Conservation (phyloP, 2,888 invertebrate species). For the Augiades crinisus region DNA sequence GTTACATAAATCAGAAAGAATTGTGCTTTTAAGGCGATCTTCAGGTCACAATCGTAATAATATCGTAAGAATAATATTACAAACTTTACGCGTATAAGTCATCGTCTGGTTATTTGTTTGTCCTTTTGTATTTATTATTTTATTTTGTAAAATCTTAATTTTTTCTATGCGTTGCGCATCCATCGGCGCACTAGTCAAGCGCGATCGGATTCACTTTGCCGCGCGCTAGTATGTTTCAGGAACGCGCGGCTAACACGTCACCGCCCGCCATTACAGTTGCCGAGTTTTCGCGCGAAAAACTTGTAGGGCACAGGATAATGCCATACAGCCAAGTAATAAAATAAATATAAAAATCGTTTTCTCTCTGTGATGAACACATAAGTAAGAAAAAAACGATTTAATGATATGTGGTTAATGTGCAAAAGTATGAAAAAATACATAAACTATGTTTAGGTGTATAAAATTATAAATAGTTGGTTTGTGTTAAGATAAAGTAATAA, state of each 20-base stretch:
- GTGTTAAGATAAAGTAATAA: too few relatives aligned
- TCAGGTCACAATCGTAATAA: too few relatives aligned
- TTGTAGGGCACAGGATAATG: constrained; percentile 39
- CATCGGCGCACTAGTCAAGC: constrained; percentile 55
- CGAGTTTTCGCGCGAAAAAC: constrained; percentile 63
- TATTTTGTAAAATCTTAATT: not conserved
- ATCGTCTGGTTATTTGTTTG: too few relatives aligned
- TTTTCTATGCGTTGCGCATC: constrained; percentile 52
- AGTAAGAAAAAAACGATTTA: too few relatives aligned
- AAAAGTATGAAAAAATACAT: not conserved
- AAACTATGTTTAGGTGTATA: not conserved
- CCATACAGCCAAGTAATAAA: constrained; percentile 29
- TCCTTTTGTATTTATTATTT: not conserved
- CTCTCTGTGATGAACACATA: not conserved
- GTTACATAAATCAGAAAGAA: too few relatives aligned
- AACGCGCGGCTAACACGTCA: constrained; percentile 52
- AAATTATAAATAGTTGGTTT: too few relatives aligned
- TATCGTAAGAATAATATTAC: too few relatives aligned
- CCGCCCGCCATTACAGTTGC: constrained; percentile 39
- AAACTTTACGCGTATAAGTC: too few relatives aligned
- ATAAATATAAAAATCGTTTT: constrained; percentile 29
- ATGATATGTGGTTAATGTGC: constrained; percentile 31
- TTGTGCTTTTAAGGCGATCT: too few relatives aligned
- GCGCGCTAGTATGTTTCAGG: constrained; percentile 57
- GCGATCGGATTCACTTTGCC: constrained; percentile 37